These are phyloP conservation scores for Apeira syringaria DNA, from an alignment of 2,888 invertebrate genomes.

Conservation along the genomic window DNA sequence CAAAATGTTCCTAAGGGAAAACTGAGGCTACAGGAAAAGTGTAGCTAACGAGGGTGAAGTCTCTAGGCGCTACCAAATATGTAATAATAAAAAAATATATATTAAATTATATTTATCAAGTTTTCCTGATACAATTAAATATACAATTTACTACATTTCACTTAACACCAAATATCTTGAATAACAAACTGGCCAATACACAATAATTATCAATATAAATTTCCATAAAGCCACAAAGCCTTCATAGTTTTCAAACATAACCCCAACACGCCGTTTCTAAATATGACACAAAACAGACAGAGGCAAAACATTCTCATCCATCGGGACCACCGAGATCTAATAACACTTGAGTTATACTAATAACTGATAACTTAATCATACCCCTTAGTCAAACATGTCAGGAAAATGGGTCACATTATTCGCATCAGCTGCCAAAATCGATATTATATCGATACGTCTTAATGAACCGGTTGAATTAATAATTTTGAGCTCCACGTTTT, in stretches of 20 bases:
- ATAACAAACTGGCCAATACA: too few species aligned
- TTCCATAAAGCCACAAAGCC: neutral
- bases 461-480: slow-evolving; percentile 13
- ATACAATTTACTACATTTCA: too few species aligned
- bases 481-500: slow-evolving; percentile 8
- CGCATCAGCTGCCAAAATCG: slow-evolving; percentile 23
- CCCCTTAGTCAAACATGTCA: slow-evolving; percentile 20
- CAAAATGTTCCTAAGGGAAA: too few species aligned
- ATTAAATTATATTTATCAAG: too few species aligned
- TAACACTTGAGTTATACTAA: slow-evolving; percentile 16
- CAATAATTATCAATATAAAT: neutral
- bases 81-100: too few species aligned
- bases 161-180: too few species aligned
- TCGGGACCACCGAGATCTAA: slow-evolving; percentile 8
- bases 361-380: slow-evolving; percentile 24
- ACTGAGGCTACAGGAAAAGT: too few species aligned
- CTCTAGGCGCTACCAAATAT: too few species aligned
- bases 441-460: slow-evolving; percentile 24
- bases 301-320: slow-evolving; percentile 8
- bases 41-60: too few species aligned
- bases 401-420: slow-evolving; percentile 25
- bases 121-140: too few species aligned
- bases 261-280: slow-evolving; percentile 2
- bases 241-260: slow-evolving; percentile 10
- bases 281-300: neutral